Conservation (phyloP, 2,113 vertebrate species). For the Aptenodytes patagonicus region DNA sequence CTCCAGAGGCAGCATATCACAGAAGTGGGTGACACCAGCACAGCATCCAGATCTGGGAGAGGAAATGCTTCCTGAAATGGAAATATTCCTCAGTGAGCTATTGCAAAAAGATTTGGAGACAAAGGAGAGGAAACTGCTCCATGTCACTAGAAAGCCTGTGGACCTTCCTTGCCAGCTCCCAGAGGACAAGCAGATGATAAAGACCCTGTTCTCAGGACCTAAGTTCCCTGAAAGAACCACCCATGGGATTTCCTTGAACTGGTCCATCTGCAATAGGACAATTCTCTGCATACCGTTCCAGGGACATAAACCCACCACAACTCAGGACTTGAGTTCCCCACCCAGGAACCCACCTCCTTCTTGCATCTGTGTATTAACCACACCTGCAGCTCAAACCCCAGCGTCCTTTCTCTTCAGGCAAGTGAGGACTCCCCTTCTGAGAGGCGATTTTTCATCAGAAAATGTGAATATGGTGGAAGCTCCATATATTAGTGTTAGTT, state of each 20-base stretch:
- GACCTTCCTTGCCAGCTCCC: neutral
- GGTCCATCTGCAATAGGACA: neutral
- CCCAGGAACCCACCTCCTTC: neutral
- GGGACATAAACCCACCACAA: neutral
- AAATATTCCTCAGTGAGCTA: neutral
- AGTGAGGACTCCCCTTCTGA: neutral
- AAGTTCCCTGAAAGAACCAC: neutral
- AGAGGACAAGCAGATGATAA: neutral
- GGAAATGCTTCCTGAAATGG: neutral
- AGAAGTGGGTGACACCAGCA: neutral
- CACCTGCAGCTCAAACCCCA: neutral
- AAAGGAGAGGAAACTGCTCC: neutral
- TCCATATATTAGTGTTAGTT: neutral
- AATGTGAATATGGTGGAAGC: neutral
- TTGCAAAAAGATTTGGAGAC: neutral
- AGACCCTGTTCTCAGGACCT: neutral
- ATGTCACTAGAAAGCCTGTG: neutral
- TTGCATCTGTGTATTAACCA: neutral
- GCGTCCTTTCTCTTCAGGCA: neutral
- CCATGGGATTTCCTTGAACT: neutral
- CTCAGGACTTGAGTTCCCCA: neutral
- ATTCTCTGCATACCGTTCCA: neutral
- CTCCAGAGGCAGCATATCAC: neutral
- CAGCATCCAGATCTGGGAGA: neutral
- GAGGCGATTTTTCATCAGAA: neutral